Evolutionary conservation across 2,888 invertebrate species (phyloP).

Genomic region (Leucania comma): DNA sequence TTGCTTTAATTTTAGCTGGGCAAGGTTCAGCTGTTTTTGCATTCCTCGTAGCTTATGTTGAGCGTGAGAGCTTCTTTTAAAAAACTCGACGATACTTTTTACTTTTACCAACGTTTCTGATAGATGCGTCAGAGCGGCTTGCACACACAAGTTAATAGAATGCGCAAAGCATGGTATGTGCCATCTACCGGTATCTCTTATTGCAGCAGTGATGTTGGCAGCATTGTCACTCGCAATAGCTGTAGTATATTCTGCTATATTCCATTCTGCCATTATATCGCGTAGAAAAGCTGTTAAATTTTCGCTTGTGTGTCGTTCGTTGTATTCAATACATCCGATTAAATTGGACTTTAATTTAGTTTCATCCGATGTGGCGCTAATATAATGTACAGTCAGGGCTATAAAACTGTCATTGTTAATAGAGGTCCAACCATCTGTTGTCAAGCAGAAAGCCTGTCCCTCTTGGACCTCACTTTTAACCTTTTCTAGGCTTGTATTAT

Average conservation of each 20-base stretch:
- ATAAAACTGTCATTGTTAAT: conserved; percentile 19
- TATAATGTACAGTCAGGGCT: conserved; percentile 13
- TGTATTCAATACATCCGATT: conserved; percentile 23
- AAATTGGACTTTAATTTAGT: conserved; percentile 14
- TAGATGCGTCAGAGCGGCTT: conserved; percentile 11
- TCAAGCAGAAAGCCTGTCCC: too few relatives aligned
- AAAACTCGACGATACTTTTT: conserved; percentile 14
- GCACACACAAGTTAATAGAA: conserved; percentile 5
- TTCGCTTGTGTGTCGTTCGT: conserved; percentile 21
- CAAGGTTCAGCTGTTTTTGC: conserved; percentile 23
- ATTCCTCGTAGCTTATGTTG: conserved; percentile 6
- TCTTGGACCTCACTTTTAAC: conserved; percentile 25
- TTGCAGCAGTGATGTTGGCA: conserved; percentile 15
- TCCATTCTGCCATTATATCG: conserved; percentile 8
- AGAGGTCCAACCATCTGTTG: conserved; percentile 28
- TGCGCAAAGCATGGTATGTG: conserved; percentile 19
- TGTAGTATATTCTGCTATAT: too few relatives aligned
- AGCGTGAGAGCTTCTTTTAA: conserved; percentile 15
- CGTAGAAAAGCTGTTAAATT: conserved; percentile 13
- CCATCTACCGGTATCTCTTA: conserved; percentile 7
- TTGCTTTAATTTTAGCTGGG: conserved; percentile 22
- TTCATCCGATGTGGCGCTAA: conserved; percentile 8
- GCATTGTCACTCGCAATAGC: conserved; percentile 32
- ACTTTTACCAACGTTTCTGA: conserved; percentile 15
- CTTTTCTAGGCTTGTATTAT: conserved; percentile 19